Percentiles rank a stretch among this genome's conserved stretches.
Conservation (phyloP, 2,113 vertebrate genomes). For the Glaucomys volans region DNA sequence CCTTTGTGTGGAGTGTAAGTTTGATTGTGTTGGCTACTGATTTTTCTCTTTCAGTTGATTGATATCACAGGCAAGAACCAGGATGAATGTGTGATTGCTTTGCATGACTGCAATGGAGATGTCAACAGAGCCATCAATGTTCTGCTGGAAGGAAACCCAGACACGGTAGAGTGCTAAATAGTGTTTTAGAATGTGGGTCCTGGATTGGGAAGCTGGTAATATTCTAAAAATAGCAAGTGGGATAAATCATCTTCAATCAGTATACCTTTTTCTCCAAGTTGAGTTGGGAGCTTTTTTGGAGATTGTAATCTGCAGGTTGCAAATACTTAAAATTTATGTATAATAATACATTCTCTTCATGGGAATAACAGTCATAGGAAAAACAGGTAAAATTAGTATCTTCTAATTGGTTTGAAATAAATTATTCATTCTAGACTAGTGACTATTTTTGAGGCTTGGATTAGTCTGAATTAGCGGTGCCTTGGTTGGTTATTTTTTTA, state of each 20-base stretch:
- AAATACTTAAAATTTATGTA: constrained; percentile 25
- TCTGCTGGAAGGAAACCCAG: constrained; percentile 97
- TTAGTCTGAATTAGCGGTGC: constrained; percentile 52
- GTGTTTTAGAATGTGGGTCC: constrained; percentile 53
- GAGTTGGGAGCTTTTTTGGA: background rate
- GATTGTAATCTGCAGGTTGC: constrained; percentile 23
- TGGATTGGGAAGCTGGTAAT: constrained; percentile 13
- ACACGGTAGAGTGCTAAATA: constrained; percentile 92
- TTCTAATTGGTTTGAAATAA: constrained; percentile 52
- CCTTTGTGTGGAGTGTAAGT: background rate
- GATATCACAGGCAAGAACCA: constrained; percentile 99
- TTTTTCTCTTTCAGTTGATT: constrained; percentile 90
- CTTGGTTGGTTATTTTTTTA: too few relatives aligned
- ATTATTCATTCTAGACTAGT: constrained; percentile 49
- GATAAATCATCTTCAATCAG: constrained; percentile 20
- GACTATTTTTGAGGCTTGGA: constrained; percentile 34
- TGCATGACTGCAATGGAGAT: constrained; percentile 98
- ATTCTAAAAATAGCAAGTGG: constrained; percentile 46
- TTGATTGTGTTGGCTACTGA: background rate
- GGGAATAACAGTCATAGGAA: background rate
- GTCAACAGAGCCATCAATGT: constrained; percentile 99
- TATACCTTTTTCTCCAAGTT: background rate
- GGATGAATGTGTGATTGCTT: constrained; percentile 98
- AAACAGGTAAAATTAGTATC: constrained; percentile 51
- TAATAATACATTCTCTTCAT: background rate